phyloP scores from a whole-genome alignment of 2,113 vertebrate genomes.

The Aptenodytes patagonicus region DNA sequence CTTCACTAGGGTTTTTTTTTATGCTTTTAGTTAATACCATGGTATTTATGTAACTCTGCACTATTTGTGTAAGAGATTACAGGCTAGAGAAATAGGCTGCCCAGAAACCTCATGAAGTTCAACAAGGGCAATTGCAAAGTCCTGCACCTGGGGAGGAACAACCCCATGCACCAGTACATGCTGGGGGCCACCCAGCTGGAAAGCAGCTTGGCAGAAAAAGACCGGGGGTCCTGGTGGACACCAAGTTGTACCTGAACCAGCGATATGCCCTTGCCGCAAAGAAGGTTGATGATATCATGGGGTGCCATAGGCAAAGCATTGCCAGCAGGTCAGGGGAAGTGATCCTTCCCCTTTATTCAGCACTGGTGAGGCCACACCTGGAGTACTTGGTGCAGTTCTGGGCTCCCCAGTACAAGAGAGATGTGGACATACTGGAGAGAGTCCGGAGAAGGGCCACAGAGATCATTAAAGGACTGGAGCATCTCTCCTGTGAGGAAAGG shows the following conservation, averaged over 20 bases:
- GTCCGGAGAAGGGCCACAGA: not conserved
- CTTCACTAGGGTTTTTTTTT: not conserved
- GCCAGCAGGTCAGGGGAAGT: not conserved
- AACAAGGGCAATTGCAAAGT: not conserved
- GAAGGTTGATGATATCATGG: not conserved
- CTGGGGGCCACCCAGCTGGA: not conserved
- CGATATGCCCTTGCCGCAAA: not conserved
- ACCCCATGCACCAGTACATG: not conserved
- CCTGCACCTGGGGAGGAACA: not conserved
- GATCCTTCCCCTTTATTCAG: not conserved
- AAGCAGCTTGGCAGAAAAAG: not conserved
- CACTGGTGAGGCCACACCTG: not conserved
- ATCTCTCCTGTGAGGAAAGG: not conserved
- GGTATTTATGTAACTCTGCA: not conserved
- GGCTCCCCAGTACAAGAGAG: not conserved
- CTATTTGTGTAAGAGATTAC: not conserved
- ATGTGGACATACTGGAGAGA: not conserved
- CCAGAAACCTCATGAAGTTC: not conserved
- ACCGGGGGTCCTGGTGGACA: not conserved
- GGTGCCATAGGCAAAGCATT: not conserved
- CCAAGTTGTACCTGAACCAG: not conserved
- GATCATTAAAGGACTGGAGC: not conserved
- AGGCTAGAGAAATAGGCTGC: not conserved
- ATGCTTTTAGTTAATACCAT: not conserved
- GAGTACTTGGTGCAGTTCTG: not conserved